Percentiles rank a stretch among this genome's conserved stretches.
Evolutionary conservation across 2,113 vertebrate genomes (phyloP).

Genomic region (Promerops cafer): DNA sequence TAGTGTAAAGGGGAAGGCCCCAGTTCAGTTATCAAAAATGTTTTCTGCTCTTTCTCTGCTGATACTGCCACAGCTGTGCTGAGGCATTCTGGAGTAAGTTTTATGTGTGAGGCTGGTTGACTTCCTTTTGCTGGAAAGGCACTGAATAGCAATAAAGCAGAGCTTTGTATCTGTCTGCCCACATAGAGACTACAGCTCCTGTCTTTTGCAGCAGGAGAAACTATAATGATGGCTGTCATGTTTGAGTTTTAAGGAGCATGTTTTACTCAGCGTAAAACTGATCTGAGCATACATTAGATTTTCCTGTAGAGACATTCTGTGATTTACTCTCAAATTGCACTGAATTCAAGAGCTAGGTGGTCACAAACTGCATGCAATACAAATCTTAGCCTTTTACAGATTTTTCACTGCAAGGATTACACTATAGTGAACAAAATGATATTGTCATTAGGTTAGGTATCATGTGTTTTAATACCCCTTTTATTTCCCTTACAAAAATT

Average conservation of each 20-base stretch:
- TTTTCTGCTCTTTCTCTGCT: not conserved
- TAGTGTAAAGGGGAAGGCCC: not conserved
- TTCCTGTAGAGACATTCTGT: not conserved
- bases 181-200: not conserved
- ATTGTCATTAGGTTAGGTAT: not conserved
- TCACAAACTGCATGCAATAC: not conserved
- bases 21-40: not conserved
- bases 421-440: not conserved
- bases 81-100: not conserved
- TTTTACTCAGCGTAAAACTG: not conserved
- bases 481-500: not conserved
- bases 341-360: not conserved
- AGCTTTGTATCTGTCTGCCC: slow-evolving; percentile 18
- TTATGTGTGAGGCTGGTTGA: not conserved
- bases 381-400: not conserved
- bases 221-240: slow-evolving; percentile 16
- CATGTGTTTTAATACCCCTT: not conserved
- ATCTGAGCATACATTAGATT: not conserved
- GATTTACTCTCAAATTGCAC: not conserved
- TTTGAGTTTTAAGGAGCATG: not conserved
- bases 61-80: not conserved
- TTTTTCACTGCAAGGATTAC: not conserved
- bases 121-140: not conserved
- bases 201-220: not conserved
- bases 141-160: slow-evolving; percentile 22